Evolutionary conservation across 2,113 vertebrate species (phyloP).

Genomic region (Psilopsiagon aurifrons): DNA sequence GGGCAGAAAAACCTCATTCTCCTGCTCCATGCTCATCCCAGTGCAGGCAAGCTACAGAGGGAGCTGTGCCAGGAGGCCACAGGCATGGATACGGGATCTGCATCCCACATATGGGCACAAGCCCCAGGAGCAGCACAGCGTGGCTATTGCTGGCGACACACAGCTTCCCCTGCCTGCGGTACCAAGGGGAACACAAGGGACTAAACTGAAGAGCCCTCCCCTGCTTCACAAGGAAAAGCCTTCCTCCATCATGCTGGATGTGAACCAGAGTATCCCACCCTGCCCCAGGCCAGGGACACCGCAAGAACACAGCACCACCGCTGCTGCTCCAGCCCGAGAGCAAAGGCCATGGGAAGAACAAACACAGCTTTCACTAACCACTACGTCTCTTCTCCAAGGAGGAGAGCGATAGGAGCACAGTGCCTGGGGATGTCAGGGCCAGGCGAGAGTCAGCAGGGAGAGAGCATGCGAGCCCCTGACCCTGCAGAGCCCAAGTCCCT

Average conservation of each 20-base stretch:
- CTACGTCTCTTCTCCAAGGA: neutral
- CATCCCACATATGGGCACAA: neutral
- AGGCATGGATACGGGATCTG: neutral
- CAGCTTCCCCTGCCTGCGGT: neutral
- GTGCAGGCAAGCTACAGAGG: neutral
- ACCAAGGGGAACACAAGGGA: accelerated
- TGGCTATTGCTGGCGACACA: accelerated
- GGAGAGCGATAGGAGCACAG: accelerated
- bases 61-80: neutral
- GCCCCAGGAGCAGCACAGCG: neutral
- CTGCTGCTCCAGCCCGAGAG: neutral
- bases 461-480: neutral
- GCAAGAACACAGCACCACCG: neutral
- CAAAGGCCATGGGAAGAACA: neutral
- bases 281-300: neutral
- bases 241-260: accelerated
- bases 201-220: too few species aligned
- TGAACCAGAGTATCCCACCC: neutral
- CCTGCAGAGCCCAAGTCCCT: neutral
- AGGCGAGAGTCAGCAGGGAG: neutral
- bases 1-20: neutral
- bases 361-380: neutral
- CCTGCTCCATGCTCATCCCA: neutral
- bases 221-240: neutral
- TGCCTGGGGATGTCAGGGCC: neutral